Percentiles rank a stretch among this genome's conserved stretches.
Conservation (phyloP, 2,797 vertebrate species). For the Distichodus sexfasciatus region DNA sequence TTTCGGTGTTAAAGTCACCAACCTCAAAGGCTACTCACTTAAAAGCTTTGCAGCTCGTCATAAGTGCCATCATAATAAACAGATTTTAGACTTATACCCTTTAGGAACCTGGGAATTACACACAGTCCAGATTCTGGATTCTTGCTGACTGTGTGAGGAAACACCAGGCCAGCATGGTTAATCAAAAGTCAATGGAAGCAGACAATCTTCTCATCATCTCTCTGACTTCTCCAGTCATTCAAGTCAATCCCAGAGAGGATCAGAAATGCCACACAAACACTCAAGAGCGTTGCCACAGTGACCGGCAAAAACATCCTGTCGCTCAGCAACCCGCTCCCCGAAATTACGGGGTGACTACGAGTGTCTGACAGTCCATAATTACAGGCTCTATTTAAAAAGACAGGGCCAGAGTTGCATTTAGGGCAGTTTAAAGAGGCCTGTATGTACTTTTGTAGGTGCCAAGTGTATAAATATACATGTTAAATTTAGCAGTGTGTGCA, state of each 20-base stretch:
- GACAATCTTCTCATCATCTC: background rate
- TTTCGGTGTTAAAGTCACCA: too few relatives aligned
- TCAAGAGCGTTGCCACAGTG: conserved; percentile 52
- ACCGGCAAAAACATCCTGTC: conserved; percentile 66
- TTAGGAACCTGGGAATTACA: too few relatives aligned
- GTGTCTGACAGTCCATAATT: conserved; percentile 67
- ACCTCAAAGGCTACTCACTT: too few relatives aligned
- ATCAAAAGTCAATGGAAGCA: background rate
- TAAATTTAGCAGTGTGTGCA: conserved; percentile 31
- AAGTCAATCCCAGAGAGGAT: conserved; percentile 5
- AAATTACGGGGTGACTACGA: conserved; percentile 70
- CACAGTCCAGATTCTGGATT: too few relatives aligned
- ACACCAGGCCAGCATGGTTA: background rate
- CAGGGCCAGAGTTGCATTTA: conserved; percentile 38
- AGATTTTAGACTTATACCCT: too few relatives aligned
- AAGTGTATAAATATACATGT: conserved; percentile 39
- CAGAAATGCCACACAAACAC: conserved; percentile 22
- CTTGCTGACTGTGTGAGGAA: too few relatives aligned
- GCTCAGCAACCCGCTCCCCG: conserved; percentile 55
- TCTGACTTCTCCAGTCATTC: background rate
- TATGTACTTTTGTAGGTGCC: conserved; percentile 30
- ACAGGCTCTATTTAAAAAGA: conserved; percentile 73
- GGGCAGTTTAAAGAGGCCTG: conserved; percentile 39
- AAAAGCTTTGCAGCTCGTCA: too few relatives aligned
- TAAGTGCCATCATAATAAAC: too few relatives aligned